phyloP scores from a whole-genome alignment of 2,113 vertebrate species.

The Chaenogobius annularis region DNA sequence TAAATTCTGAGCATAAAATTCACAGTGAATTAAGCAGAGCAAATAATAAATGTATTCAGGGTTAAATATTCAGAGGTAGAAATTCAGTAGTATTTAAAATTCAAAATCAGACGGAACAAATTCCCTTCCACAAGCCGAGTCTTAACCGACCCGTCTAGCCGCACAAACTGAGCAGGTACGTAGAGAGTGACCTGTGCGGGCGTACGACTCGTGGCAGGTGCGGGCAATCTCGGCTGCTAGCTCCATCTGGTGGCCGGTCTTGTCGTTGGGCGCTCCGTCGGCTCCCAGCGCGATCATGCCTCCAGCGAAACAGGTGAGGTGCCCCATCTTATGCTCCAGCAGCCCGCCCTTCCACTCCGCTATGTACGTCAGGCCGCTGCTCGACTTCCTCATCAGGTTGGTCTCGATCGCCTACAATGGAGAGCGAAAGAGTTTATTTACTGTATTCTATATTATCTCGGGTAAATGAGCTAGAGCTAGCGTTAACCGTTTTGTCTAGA shows the following conservation, averaged over 20 bases:
- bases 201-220: conserved; percentile 96
- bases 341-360: conserved; percentile 98
- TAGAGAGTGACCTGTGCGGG: conserved; percentile 84
- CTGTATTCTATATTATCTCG: background rate
- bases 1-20: too few relatives aligned
- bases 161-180: background rate
- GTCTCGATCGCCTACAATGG: conserved; percentile 88
- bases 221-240: conserved; percentile 92
- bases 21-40: too few relatives aligned
- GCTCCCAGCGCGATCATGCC: conserved; percentile 98
- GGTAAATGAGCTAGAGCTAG: too few relatives aligned
- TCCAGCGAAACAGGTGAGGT: conserved; percentile 96
- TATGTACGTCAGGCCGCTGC: conserved; percentile 90
- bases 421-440: background rate
- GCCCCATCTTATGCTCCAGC: conserved; percentile 98
- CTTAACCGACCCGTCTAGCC: too few relatives aligned
- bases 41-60: too few relatives aligned
- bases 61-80: too few relatives aligned
- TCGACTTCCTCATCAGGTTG: conserved; percentile 92
- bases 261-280: conserved; percentile 84
- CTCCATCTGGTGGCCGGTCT: conserved; percentile 90
- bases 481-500: too few relatives aligned
- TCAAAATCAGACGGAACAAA: too few relatives aligned
- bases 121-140: too few relatives aligned
- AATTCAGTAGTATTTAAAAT: too few relatives aligned